Percentiles rank a stretch among this genome's conserved stretches.
Conservation (phyloP, 2,113 vertebrate species). For the Orycteropus afer region DNA sequence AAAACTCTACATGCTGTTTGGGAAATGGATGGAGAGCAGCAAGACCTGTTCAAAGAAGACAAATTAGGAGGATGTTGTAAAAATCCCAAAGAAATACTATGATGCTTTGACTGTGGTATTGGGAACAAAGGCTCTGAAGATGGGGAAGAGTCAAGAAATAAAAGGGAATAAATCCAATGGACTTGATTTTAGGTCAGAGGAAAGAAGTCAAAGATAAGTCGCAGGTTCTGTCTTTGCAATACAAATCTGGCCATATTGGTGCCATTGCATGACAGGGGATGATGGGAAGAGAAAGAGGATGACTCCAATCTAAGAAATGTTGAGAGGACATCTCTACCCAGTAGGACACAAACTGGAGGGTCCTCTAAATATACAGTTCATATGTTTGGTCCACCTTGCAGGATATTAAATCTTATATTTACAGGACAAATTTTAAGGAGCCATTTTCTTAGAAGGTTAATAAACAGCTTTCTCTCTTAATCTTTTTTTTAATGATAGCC, state of each 20-base stretch:
- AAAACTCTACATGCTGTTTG: background rate
- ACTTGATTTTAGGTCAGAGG: background rate
- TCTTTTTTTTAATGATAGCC: background rate
- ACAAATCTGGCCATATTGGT: background rate
- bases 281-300: background rate
- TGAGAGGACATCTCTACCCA: background rate
- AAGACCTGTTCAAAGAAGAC: background rate
- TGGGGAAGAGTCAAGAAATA: background rate
- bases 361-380: background rate
- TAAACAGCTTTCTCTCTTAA: background rate
- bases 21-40: background rate
- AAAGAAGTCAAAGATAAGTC: background rate
- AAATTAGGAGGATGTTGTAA: background rate
- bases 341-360: no score
- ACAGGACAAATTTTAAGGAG: background rate
- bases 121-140: background rate
- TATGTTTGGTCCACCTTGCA: background rate
- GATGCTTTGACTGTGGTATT: background rate
- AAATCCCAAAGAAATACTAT: background rate
- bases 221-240: background rate
- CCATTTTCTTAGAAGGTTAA: background rate
- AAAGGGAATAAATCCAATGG: background rate
- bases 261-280: background rate
- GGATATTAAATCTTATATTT: background rate
- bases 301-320: fast-evolving